Percentiles rank a stretch among this genome's conserved stretches.
These are phyloP conservation scores for Caenorhabditis drosophilae DNA, from an alignment of 2,888 invertebrate species.

Conservation along the genomic window DNA sequence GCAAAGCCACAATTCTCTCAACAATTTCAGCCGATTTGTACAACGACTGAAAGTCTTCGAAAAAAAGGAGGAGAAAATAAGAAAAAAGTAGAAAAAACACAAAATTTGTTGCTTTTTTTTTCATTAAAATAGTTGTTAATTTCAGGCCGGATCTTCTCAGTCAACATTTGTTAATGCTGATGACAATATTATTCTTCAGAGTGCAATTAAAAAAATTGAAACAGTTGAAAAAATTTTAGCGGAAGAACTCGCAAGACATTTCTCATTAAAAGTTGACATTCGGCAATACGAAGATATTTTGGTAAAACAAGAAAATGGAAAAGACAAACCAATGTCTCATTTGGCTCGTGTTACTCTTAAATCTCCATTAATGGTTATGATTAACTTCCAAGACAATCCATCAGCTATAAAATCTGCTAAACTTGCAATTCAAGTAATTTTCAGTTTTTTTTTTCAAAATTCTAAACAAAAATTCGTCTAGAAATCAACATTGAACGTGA, in stretches of 20 bases:
- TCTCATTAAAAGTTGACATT: slow-evolving; percentile 55
- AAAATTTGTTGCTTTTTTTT: no score
- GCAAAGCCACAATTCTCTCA: no score
- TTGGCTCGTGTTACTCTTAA: slow-evolving; percentile 57
- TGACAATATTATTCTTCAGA: slow-evolving; percentile 38
- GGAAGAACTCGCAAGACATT: slow-evolving; percentile 38
- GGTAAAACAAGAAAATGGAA: slow-evolving; percentile 57
- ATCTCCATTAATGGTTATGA: slow-evolving; percentile 56
- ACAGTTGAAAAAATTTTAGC: slow-evolving; percentile 37
- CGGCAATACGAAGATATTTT: slow-evolving; percentile 56
- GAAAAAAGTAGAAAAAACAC: no score
- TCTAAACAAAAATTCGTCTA: slow-evolving; percentile 35
- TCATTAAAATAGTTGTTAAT: no score
- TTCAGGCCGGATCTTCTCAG: slow-evolving; percentile 6
- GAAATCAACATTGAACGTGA: slow-evolving; percentile 54
- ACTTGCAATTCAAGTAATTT: slow-evolving; percentile 48
- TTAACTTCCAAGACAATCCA: slow-evolving; percentile 64
- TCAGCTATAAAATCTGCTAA: slow-evolving; percentile 57
- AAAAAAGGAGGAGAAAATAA: no score
- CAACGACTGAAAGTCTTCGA: no score
- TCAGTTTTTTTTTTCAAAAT: neutral
- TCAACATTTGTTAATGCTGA: slow-evolving; percentile 14
- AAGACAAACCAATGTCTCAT: slow-evolving; percentile 54
- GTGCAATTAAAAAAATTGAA: slow-evolving; percentile 44
- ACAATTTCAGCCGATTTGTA: no score